Conservation (phyloP, 1,140 invertebrate species). For the Scaptodrosophila lebanonensis region DNA sequence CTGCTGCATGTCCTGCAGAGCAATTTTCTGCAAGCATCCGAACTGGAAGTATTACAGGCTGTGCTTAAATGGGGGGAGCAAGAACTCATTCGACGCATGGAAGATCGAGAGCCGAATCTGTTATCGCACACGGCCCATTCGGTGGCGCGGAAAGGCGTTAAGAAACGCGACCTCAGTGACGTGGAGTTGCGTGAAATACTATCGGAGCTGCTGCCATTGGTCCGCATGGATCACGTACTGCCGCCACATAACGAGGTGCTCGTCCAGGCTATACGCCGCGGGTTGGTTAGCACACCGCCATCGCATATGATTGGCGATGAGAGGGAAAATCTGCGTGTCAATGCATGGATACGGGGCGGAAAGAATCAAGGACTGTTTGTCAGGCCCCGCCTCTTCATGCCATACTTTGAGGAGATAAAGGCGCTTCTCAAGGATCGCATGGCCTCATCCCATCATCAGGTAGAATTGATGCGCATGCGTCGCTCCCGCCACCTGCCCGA, state of each 20-base stretch:
- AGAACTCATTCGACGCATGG: conserved; percentile 87
- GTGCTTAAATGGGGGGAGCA: conserved; percentile 95
- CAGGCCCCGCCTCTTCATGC: conserved; percentile 92
- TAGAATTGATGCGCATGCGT: conserved; percentile 85
- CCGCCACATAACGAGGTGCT: conserved; percentile 91
- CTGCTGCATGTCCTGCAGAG: conserved; percentile 89
- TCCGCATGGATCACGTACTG: conserved; percentile 92
- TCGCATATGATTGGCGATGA: conserved; percentile 91
- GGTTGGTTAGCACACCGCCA: conserved; percentile 90
- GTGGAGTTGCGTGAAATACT: conserved; percentile 91
- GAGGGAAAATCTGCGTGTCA: conserved; percentile 83
- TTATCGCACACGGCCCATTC: conserved; percentile 94
- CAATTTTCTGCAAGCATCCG: conserved; percentile 94
- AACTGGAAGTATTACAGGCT: conserved; percentile 91
- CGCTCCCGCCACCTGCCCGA: conserved; percentile 83
- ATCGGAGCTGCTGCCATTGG: conserved; percentile 88
- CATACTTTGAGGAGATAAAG: conserved; percentile 96
- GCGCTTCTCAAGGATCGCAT: conserved; percentile 89
- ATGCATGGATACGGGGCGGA: conserved; percentile 90
- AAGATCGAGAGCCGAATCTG: conserved; percentile 93
- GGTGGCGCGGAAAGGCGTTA: conserved; percentile 90
- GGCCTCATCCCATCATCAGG: conserved; percentile 81
- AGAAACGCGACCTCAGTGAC: conserved; percentile 90
- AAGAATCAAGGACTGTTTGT: conserved; percentile 90
- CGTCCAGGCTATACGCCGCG: conserved; percentile 87